These are phyloP conservation scores for Hydrolagus affinis DNA, from an alignment of 2,113 vertebrate species.

Conservation along the genomic window DNA sequence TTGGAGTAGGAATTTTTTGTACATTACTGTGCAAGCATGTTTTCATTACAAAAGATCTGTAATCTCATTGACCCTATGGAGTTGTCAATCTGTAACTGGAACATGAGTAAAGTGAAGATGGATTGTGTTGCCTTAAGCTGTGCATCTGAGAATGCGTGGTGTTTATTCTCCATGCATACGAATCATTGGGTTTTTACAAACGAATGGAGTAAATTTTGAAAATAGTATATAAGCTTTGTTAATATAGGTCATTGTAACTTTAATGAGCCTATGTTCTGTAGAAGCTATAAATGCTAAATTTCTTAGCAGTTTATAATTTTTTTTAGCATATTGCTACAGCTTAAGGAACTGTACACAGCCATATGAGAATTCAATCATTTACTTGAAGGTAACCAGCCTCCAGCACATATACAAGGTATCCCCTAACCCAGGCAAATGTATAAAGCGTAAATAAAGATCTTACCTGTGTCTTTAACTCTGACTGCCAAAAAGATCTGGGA, in stretches of 20 bases:
- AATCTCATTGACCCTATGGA: too few relatives aligned
- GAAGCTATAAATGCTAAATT: not conserved
- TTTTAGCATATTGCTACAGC: not conserved
- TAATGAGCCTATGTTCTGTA: not conserved
- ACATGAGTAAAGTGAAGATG: too few relatives aligned
- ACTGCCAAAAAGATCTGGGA: too few relatives aligned
- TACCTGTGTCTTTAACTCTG: not conserved
- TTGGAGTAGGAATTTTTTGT: too few relatives aligned
- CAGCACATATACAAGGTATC: not conserved
- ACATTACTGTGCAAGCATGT: too few relatives aligned
- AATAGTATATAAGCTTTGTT: not conserved
- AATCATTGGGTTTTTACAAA: not conserved
- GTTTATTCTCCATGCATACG: too few relatives aligned
- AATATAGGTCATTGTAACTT: not conserved
- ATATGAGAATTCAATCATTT: not conserved
- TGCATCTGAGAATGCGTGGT: too few relatives aligned
- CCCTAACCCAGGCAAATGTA: not conserved
- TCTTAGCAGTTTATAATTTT: not conserved
- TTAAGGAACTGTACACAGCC: not conserved
- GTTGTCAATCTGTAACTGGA: too few relatives aligned
- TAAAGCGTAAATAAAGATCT: not conserved
- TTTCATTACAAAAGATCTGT: too few relatives aligned
- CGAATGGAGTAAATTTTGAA: not conserved
- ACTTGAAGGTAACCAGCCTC: not conserved
- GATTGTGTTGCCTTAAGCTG: too few relatives aligned